Conservation (phyloP, 2,113 vertebrate genomes). For the Xiphorhynchus elegans region DNA sequence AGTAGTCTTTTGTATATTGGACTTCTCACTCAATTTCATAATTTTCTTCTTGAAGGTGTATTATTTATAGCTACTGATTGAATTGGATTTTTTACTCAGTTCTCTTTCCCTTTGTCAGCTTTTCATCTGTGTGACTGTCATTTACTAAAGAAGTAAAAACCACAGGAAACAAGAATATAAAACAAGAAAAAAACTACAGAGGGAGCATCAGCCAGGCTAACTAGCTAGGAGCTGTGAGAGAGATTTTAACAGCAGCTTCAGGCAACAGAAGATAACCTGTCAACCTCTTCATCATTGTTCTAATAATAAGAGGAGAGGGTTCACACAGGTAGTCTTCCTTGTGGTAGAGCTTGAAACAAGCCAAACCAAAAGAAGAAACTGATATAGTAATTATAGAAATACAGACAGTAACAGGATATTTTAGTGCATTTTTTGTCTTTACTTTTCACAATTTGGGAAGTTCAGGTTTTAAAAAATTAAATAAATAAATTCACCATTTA, state of each 20-base stretch:
- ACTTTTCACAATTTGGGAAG: not conserved
- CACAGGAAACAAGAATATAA: not conserved
- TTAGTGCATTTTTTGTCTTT: not conserved
- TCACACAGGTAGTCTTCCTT: not conserved
- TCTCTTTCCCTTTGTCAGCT: not conserved
- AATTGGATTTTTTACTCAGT: not conserved
- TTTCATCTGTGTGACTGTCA: not conserved
- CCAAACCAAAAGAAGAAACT: not conserved
- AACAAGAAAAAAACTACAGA: not conserved
- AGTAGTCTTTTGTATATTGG: not conserved
- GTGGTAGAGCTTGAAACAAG: not conserved
- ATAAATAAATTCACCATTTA: not conserved
- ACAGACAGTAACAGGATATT: not conserved
- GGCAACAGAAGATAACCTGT: not conserved
- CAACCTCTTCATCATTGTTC: not conserved
- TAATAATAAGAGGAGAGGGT: not conserved
- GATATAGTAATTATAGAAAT: not conserved
- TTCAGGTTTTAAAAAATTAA: not conserved
- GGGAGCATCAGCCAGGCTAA: not conserved
- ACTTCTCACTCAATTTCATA: not conserved
- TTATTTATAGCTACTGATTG: not conserved
- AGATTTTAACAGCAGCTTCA: not conserved
- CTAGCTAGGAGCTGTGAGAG: not conserved
- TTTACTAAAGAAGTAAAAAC: not conserved
- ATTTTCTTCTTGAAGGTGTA: not conserved